These are phyloP conservation scores for Hippocampus kuda DNA, from an alignment of 2,797 vertebrate species.

Conservation along the genomic window DNA sequence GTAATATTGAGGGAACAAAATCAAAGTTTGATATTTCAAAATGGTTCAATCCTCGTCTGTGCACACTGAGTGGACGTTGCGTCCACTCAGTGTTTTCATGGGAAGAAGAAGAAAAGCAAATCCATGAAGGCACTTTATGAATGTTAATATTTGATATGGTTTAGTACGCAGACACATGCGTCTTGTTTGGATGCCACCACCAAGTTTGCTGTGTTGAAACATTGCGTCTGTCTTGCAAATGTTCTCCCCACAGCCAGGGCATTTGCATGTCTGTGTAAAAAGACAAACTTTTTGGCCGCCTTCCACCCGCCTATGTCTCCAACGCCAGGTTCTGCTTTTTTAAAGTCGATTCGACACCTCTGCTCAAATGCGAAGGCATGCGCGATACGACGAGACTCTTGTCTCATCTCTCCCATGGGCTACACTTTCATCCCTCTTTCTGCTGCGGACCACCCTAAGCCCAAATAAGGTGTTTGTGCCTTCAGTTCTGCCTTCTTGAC, in stretches of 20 bases:
- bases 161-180: neutral
- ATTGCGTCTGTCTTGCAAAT: slow-evolving; percentile 5
- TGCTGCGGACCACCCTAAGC: slow-evolving; percentile 59
- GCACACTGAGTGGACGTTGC: too few relatives aligned
- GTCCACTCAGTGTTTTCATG: too few relatives aligned
- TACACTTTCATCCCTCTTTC: slow-evolving; percentile 65
- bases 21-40: too few relatives aligned
- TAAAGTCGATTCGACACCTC: slow-evolving; percentile 63
- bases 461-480: slow-evolving; percentile 58
- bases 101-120: neutral
- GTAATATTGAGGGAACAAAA: too few relatives aligned
- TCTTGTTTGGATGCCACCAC: neutral
- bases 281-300: slow-evolving; percentile 52
- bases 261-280: slow-evolving; percentile 18
- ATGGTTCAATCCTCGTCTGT: too few relatives aligned
- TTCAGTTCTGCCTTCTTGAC: slow-evolving; percentile 49
- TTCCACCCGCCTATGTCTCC: slow-evolving; percentile 43
- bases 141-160: neutral
- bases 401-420: slow-evolving; percentile 66
- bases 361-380: slow-evolving; percentile 50
- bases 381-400: slow-evolving; percentile 57
- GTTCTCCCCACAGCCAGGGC: slow-evolving; percentile 15
- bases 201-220: neutral
- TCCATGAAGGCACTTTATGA: neutral
- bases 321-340: slow-evolving; percentile 58